Base-by-base conservation (phyloP, 2,888 invertebrate species). In the Orthosia cruda region DNA sequence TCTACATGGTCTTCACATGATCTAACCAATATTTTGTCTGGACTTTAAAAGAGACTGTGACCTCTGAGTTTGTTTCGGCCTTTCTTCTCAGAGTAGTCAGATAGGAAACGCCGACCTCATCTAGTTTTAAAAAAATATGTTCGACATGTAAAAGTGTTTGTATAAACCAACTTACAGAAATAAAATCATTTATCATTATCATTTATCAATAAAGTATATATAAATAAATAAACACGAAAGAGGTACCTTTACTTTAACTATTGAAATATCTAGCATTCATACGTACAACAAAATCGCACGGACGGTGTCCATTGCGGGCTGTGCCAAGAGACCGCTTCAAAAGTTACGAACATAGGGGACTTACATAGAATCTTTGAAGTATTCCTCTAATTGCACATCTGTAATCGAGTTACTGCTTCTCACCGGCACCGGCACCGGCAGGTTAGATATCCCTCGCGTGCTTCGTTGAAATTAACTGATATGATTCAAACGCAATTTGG, bases 311-410 rank as follows among this genome's bases (percentile, higher is more conserved):
- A 69, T 71, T 72, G 62, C 62, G 18, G 64, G 67, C n/a, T 26
- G 63, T 66, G 63, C 32, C 76, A 57, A 47, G 76, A 78, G 84
- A 84, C 50, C 40, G 12, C 52, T 32, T 55, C 58, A 73, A 75
- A 73, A 77, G 74, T 77, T 54, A 11, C 13, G 57, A 18, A 52
- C 75, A 57, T 74, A 62, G 52, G 74, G 72, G 81, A 81, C 69
- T 49, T 69, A 55, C 68, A 66, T 52, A 45, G 58, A 26, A 52
- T 50, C 77, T 84, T 79, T 82, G 86, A 72, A 58, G 72, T 81
- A 62, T 74, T 47, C 45, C 77, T 32, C 71, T 69, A 71, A 80
- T 76, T 67, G 76, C 58, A 54, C 47, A 61, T 45, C 40, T 68
- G 67, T 49, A 61, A 50, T 55, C 64, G 50, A 61, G 68, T 74